phyloP scores from a whole-genome alignment of 2,113 vertebrate genomes.

The Equus przewalskii region DNA sequence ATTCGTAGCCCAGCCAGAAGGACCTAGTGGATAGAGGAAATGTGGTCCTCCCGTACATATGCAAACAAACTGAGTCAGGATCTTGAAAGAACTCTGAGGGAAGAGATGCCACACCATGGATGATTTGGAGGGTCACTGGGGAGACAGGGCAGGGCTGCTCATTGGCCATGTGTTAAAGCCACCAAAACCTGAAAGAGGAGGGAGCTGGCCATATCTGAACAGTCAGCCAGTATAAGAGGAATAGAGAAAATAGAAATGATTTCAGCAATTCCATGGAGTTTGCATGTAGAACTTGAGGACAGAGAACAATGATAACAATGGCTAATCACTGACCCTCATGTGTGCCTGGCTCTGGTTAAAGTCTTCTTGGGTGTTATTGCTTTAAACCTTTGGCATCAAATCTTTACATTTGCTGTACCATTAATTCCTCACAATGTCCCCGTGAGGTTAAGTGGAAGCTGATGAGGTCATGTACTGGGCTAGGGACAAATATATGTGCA shows the following conservation, averaged over 20 bases:
- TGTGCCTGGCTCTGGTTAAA: neutral
- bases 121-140: neutral
- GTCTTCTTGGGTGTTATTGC: neutral
- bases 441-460: no score
- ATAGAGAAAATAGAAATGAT: neutral
- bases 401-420: rapidly evolving
- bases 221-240: neutral
- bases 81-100: no score
- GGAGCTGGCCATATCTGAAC: rapidly evolving
- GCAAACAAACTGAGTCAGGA: neutral
- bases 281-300: neutral
- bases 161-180: neutral
- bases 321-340: rapidly evolving
- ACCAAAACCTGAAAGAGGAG: neutral
- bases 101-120: neutral
- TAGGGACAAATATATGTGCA: neutral
- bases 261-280: neutral
- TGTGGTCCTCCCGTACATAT: no score
- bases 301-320: neutral
- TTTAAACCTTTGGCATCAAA: neutral
- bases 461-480: neutral
- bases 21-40: no score
- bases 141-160: neutral
- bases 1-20: no score
- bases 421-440: neutral